Base-by-base conservation (phyloP, 2,888 invertebrate species). In the Tetragonisca angustula region DNA sequence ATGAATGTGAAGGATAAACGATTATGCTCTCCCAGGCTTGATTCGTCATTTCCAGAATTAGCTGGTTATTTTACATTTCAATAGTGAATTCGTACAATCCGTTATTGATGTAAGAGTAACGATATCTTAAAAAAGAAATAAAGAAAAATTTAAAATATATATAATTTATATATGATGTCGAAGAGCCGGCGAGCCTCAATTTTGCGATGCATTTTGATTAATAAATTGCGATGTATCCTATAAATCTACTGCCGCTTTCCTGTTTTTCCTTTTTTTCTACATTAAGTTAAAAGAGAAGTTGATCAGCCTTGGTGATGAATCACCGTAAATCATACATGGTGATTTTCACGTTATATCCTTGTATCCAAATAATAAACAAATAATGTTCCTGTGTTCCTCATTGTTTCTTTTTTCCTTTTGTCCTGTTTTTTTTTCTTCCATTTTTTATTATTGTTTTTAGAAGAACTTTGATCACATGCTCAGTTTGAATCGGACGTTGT, bases 311-410 rank as follows among this genome's bases (percentile, higher is more conserved):
- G 27, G 27, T 27, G 27, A 27, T 27, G 27, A 27, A 27, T 70
- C 24, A 2, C 32, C 24, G 24, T 4, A 68, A 67, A 59, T n/a
- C 17, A 52, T 64, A 50, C 50, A 52, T 43, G 2, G 9, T 43
- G 52, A 52, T 73, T 73, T 32, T n/a, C n/a, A n/a, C 49, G 11
- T 27, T n/a, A 11, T 27, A 21, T 11, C 4, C 19, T 6, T n/a
- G 4, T 68, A 21, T 43, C 15, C 6, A 27, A 54, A 52, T 13
- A 52, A 49, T 52, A 70, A 77, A 78, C 61, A 68, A 62, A 54
- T 24, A 4, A 9, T 61, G 21, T n/a, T 32, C 9, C 59, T 4
- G 52, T 11, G 50, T 24, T 64, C 17, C 19, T 59, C 21, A n/a
- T 52, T 5, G 17, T 24, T 50, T n/a, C 27, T 32, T 21, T 24